Evolutionary conservation across 2,888 invertebrate genomes (phyloP), one percentile per base, ranked within the genome.

Genomic region (Diarsia mendica): DNA sequence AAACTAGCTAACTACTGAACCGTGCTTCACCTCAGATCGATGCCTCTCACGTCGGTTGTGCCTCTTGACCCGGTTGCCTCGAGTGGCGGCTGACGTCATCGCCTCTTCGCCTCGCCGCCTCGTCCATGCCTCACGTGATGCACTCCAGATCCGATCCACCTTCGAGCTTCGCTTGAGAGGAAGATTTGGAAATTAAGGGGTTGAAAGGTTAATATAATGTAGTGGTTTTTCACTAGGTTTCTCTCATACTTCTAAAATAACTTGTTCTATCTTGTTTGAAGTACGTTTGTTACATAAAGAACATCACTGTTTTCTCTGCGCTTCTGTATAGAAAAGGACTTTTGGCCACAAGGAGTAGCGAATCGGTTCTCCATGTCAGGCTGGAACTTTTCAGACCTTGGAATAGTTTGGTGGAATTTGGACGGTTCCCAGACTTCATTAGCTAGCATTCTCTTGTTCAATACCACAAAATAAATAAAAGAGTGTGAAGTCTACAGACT

Each of bases 1-100:
- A 65, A 67, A 68, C 67, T 53, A 68, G 60, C 61, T 72, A 80
- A 75, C 65, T 74, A 67, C 63, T 18, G 13, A 67, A 28, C 44
- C n/a, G 23, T n/a, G 13, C 74, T 79, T 71, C 66, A 79, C 76
- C 76, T 77, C n/a, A 82, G 72, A 79, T 82, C 82, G 83, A 83
- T 76, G 72, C 79, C 76, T 55, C 76, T 79, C 68, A 70, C 63
- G 71, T 68, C 68, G 71, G 66, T 75, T 75, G 66, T 60, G 70
- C 70, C 77, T 33, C 81, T 81, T 81, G 77, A 81, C 81, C 81
- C 77, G 77, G 67, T 71, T 81, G 73, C 20, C 66, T 67, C 61
- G n/a, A 77, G 80, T 15, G 65, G 49, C 23, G 46, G 46, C 58
- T 81, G 81, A 81, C 81, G 73, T 80, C 81, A 77, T 51, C 58